Evolutionary conservation across 2,888 invertebrate genomes (phyloP).

Genomic region (Vandiemenella viatica): DNA sequence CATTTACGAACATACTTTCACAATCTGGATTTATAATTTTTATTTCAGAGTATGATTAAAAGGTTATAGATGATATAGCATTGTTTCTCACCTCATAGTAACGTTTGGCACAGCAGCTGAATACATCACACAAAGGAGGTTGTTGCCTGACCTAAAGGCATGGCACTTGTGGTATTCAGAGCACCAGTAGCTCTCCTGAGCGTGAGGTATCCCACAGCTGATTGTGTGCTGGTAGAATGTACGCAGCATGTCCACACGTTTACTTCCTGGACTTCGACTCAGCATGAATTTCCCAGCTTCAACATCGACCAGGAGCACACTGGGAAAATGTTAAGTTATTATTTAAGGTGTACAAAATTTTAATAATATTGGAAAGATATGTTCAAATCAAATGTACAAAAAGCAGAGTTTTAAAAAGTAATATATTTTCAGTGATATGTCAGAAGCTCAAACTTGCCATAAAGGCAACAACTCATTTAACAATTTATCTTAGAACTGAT

Average conservation of each 20-base stretch:
- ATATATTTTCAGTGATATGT: too few relatives aligned
- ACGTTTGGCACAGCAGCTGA: conserved; percentile 56
- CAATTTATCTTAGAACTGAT: too few relatives aligned
- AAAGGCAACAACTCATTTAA: too few relatives aligned
- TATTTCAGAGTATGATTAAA: too few relatives aligned
- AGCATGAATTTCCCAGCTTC: conserved; percentile 51
- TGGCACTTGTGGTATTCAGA: conserved; percentile 80
- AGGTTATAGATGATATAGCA: too few relatives aligned
- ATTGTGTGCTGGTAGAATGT: conserved; percentile 54
- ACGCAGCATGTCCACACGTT: conserved; percentile 49
- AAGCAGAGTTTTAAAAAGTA: too few relatives aligned
- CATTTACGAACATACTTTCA: too few relatives aligned
- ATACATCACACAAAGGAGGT: conserved; percentile 59
- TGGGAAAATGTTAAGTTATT: too few relatives aligned
- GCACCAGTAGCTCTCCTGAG: conserved; percentile 61
- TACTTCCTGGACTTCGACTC: conserved; percentile 36
- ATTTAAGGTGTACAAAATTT: conserved; percentile 10
- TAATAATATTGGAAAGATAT: too few relatives aligned
- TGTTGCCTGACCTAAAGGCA: conserved; percentile 46
- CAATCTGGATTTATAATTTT: too few relatives aligned
- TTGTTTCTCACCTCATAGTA: conserved; percentile 47
- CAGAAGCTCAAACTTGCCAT: too few relatives aligned
- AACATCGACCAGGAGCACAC: conserved; percentile 50
- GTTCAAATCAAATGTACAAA: too few relatives aligned
- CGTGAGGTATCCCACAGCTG: conserved; percentile 20